A percentile compares a stretch with the other conserved stretches of the same genome.
Evolutionary conservation across 2,797 vertebrate species (phyloP).

Genomic region (Diplodus puntazzo): DNA sequence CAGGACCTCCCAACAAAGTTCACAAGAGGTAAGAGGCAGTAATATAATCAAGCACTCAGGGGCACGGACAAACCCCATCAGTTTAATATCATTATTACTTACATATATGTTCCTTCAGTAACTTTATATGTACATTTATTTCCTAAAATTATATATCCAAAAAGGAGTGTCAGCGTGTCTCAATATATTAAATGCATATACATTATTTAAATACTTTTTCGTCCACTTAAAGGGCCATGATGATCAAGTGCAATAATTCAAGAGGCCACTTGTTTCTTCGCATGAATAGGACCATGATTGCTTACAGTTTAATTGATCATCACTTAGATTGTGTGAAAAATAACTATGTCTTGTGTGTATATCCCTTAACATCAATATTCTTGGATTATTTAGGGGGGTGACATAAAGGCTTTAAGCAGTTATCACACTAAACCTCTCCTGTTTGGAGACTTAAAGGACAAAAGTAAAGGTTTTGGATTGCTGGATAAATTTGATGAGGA

Average conservation of each 20-base stretch:
- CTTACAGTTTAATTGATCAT: background rate
- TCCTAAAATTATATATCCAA: too few relatives aligned
- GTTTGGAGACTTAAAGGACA: slow-evolving; percentile 88
- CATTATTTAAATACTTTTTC: background rate
- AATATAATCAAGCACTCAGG: background rate
- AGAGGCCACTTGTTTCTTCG: background rate
- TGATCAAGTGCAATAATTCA: background rate
- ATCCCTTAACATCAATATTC: background rate
- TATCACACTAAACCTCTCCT: slow-evolving; percentile 93
- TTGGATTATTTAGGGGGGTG: slow-evolving; percentile 83
- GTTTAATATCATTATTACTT: background rate
- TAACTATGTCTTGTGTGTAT: background rate
- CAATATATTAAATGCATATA: background rate
- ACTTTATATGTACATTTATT: too few relatives aligned
- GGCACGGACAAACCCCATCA: background rate
- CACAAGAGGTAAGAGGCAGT: slow-evolving; percentile 88
- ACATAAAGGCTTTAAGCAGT: slow-evolving; percentile 88
- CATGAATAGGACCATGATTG: background rate
- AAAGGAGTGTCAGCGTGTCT: too few relatives aligned
- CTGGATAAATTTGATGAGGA: slow-evolving; percentile 92
- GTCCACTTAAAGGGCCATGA: background rate
- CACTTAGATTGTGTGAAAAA: background rate
- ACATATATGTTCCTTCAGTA: background rate
- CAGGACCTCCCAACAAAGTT: slow-evolving; percentile 87
- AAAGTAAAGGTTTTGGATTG: slow-evolving; percentile 79